Percentiles rank a stretch among this genome's conserved stretches.
Conservation (phyloP, 2,797 vertebrate genomes). For the Pseudochaenichthys georgianus region DNA sequence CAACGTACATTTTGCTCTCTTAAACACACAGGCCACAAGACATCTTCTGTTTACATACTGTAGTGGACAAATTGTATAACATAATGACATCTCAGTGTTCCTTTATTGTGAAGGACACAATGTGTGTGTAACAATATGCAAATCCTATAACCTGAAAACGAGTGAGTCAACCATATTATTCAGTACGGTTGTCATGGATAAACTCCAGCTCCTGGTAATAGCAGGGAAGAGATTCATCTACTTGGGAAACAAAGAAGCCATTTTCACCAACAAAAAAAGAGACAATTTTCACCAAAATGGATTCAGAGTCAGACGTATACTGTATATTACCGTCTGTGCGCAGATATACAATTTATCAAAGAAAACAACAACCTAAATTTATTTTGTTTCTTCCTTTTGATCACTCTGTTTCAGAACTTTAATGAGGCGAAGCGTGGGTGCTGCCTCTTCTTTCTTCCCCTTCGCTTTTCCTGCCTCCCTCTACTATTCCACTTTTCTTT, state of each 20-base stretch:
- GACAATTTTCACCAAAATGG: constrained; percentile 4
- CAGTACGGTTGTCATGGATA: constrained; percentile 21
- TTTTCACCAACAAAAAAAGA: constrained; percentile 20
- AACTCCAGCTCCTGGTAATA: constrained; percentile 25
- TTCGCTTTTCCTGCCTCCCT: constrained; percentile 31
- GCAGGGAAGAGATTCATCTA: not conserved
- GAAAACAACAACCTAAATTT: not conserved
- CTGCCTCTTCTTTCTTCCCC: constrained; percentile 32
- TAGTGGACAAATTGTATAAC: constrained; percentile 21
- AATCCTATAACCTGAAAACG: constrained; percentile 41
- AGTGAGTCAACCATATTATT: constrained; percentile 44
- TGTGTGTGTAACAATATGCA: constrained; percentile 40
- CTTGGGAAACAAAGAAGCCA: constrained; percentile 13
- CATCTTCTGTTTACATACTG: not conserved
- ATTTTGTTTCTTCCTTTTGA: constrained; percentile 26
- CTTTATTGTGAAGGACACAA: constrained; percentile 17
- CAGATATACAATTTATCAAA: constrained; percentile 36
- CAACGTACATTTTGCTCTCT: constrained; percentile 5
- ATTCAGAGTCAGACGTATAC: not conserved
- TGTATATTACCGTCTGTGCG: constrained; percentile 33
- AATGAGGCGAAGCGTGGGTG: constrained; percentile 66
- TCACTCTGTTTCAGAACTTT: constrained; percentile 43
- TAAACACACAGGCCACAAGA: constrained; percentile 1
- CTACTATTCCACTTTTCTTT: constrained; percentile 26
- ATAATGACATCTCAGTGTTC: constrained; percentile 12